A percentile compares a stretch with the other conserved stretches of the same genome.
phyloP scores from a whole-genome alignment of 1,140 invertebrate species.

The Drosophila fuyamai region DNA sequence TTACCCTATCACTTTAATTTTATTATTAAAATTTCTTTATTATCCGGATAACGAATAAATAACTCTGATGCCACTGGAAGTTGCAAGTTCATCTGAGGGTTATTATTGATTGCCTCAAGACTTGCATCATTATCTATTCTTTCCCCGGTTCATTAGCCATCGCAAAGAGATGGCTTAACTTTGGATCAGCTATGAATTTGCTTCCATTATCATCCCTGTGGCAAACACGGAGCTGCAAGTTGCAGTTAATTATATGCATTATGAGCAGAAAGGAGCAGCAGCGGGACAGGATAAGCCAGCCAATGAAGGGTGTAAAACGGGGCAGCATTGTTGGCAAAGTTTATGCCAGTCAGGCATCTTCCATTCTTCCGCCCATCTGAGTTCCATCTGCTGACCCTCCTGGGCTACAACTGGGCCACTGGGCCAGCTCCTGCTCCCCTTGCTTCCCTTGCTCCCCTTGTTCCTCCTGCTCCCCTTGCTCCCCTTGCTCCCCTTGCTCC shows the following conservation, averaged over 20 bases:
- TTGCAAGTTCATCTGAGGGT: not conserved
- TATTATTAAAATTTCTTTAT: not conserved
- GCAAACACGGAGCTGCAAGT: conserved; percentile 34
- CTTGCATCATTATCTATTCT: conserved; percentile 9
- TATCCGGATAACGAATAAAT: no score
- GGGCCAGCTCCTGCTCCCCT: not conserved
- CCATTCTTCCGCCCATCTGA: not conserved
- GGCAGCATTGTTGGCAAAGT: conserved; percentile 15
- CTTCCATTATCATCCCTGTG: conserved; percentile 35
- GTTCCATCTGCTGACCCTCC: not conserved
- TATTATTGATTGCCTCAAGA: conserved; percentile 15
- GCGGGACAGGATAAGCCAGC: conserved; percentile 13
- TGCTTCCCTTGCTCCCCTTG: no score
- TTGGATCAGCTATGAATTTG: conserved; percentile 24
- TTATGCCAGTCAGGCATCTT: not conserved
- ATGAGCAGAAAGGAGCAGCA: conserved; percentile 7
- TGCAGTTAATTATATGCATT: conserved; percentile 54
- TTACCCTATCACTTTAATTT: no score
- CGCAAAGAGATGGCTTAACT: not conserved
- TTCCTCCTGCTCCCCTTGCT: not conserved
- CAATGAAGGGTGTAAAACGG: conserved; percentile 20
- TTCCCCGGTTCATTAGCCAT: not conserved
- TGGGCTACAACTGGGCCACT: conserved; percentile 18
- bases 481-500: not conserved
- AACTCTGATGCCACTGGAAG: not conserved